Base-by-base conservation (phyloP, 2,888 invertebrate genomes). In the Lasioglossum oenotherae region DNA sequence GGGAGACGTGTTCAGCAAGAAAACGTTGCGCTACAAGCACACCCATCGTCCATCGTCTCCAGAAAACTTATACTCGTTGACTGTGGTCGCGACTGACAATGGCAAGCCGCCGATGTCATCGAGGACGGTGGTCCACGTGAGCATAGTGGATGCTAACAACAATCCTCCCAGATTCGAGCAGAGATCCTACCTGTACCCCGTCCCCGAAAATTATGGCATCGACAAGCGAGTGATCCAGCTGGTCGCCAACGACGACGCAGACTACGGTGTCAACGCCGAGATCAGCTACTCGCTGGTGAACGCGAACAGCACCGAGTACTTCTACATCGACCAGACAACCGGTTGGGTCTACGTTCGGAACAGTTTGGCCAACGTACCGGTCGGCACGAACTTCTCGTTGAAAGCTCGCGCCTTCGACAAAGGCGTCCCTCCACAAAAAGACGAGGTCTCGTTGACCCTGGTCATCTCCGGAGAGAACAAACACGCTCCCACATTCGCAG, bases 31-130 rank as follows among this genome's bases (percentile, higher is more conserved):
- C 89, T 98, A 98, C 94, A 98, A 98, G 94, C 97, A 98, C 95
- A 98, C 98, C 0, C 97, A 97, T 89, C 95, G 97, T 69, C 97
- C 98, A 91, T 96, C 97, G 1, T 98, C 98, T 0, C 98, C 98
- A 0, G 99, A 99, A 95, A 98, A 98, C 93, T 97, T 98, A 91
- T 99, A 99, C 94, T 97, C 97, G 0, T 95, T 99, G n/a, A 97
- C 97, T 4, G 97, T 99, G n/a, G 95, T 99, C 2, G 99, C 99
- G 0, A 98, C 98, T 0, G 99, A 99, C 95, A 98, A 98, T 93
- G 99, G 99, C 0, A 99, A 98, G 94, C 99, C 99, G 0, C 98
- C 99, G 0, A 97, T 99, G 97, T 98, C 98, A 53, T 98, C 98
- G 0, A 98, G 98, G 95, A 98, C 98, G 90, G 96, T 97, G 53